phyloP scores from a whole-genome alignment of 2,797 vertebrate species.

The Danio aesculapii region DNA sequence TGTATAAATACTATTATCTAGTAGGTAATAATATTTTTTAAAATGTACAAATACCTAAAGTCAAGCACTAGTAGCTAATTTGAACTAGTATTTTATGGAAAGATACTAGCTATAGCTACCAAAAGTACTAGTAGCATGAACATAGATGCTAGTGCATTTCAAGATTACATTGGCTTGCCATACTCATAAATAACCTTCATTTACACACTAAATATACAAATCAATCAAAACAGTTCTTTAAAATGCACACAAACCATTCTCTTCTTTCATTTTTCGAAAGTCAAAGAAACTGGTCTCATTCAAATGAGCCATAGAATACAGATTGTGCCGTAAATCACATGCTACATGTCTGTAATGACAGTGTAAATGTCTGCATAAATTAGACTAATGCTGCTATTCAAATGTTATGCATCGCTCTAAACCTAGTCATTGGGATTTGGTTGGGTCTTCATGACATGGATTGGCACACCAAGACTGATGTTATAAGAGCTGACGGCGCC shows the following conservation, averaged over 20 bases:
- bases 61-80: too few species aligned
- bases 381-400: not conserved
- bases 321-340: not conserved
- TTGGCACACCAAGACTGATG: not conserved
- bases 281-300: not conserved
- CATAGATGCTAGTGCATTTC: too few species aligned
- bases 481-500: not conserved
- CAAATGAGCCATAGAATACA: not conserved
- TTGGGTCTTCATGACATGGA: constrained; percentile 3
- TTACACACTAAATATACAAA: not conserved
- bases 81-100: too few species aligned
- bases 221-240: not conserved
- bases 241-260: not conserved
- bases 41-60: too few species aligned
- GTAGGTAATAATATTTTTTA: too few species aligned
- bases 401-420: not conserved
- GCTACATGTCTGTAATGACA: not conserved
- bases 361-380: not conserved
- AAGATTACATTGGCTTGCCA: too few species aligned
- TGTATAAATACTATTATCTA: too few species aligned
- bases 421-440: not conserved
- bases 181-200: not conserved
- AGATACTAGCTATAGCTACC: too few species aligned
- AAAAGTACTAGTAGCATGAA: too few species aligned
- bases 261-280: not conserved